These are phyloP conservation scores for Sciurus niger DNA, from an alignment of 2,113 vertebrate genomes.

Conservation along the genomic window DNA sequence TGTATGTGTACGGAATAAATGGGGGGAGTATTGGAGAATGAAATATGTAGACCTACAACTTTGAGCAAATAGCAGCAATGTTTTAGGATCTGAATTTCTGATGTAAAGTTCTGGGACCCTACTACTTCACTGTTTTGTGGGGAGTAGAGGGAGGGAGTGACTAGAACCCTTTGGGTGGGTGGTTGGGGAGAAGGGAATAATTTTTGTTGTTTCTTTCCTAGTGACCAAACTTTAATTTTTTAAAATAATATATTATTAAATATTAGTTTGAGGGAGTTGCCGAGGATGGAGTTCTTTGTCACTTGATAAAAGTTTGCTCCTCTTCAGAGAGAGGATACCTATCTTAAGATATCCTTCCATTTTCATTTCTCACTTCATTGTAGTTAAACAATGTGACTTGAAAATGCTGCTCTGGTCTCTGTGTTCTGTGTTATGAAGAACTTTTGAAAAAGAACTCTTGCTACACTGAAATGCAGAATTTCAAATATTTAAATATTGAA, in stretches of 20 bases:
- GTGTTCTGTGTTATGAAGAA: conserved; percentile 47
- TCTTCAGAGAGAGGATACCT: conserved; percentile 23
- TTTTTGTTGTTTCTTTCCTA: conserved; percentile 69
- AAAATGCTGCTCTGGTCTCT: conserved; percentile 46
- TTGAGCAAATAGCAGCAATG: conserved; percentile 52
- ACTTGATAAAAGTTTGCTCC: not conserved
- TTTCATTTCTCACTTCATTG: conserved; percentile 50
- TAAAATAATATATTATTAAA: conserved; percentile 65
- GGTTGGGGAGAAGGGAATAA: not conserved
- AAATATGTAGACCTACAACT: conserved; percentile 65
- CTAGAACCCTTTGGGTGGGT: conserved; percentile 47
- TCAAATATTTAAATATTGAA: conserved; percentile 26
- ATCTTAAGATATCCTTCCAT: conserved; percentile 46
- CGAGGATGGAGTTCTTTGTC: not conserved
- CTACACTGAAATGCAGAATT: conserved; percentile 28
- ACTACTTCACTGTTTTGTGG: conserved; percentile 78
- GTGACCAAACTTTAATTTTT: not conserved
- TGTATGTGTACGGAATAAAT: conserved; percentile 62
- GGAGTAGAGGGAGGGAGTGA: conserved; percentile 32
- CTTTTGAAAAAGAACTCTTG: conserved; percentile 60
- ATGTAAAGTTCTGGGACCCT: conserved; percentile 63
- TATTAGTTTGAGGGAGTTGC: conserved; percentile 49
- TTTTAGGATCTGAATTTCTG: conserved; percentile 68
- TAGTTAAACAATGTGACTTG: conserved; percentile 58
- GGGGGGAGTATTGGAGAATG: conserved; percentile 72